Evolutionary conservation across 2,113 vertebrate species (phyloP).

Genomic region (Lamprotornis superbus): DNA sequence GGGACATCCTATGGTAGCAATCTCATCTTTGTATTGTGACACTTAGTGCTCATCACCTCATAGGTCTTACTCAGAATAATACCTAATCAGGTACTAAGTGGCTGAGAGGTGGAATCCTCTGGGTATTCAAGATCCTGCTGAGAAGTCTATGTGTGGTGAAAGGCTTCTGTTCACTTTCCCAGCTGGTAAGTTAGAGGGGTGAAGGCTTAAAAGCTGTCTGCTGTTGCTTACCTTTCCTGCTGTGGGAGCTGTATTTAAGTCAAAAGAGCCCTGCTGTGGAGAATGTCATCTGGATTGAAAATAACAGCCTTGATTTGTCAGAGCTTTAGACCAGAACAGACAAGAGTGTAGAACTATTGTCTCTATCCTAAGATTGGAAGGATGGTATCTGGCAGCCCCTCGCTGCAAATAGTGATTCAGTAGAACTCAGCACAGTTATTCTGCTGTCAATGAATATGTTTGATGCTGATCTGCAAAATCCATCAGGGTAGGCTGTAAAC

Average conservation of each 20-base stretch:
- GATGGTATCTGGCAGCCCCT: neutral
- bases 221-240: neutral
- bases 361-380: neutral
- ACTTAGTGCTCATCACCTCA: neutral
- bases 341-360: neutral
- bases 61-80: neutral
- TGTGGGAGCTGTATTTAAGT: neutral
- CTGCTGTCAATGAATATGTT: neutral
- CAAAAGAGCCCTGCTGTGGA: neutral
- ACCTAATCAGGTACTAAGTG: neutral
- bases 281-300: neutral
- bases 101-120: neutral
- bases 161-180: neutral
- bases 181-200: neutral
- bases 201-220: neutral
- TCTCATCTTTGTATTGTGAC: neutral
- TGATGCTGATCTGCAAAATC: neutral
- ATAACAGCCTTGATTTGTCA: neutral
- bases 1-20: fast-evolving
- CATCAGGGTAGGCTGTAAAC: neutral
- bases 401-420: neutral
- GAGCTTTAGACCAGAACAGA: neutral
- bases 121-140: neutral
- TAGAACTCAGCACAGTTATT: neutral
- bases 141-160: neutral